Evolutionary conservation across 1,140 invertebrate genomes (phyloP).

Genomic region (Plodia interpunctella): DNA sequence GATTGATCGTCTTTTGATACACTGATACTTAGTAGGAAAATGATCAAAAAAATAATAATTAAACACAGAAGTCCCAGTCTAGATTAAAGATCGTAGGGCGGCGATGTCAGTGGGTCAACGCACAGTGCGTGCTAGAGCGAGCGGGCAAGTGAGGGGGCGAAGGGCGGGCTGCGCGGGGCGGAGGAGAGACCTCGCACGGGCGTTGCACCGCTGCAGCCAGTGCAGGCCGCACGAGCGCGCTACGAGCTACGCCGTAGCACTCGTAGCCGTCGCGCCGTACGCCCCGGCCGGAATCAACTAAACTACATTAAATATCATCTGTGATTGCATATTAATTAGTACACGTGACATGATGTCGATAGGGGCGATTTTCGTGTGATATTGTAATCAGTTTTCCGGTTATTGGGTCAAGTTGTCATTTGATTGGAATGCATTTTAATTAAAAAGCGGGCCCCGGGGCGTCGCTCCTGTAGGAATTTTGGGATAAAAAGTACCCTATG

Average conservation of each 20-base stretch:
- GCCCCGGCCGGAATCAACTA: background rate
- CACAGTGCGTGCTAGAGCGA: constrained; percentile 63
- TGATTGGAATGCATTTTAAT: too few relatives aligned
- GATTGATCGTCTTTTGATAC: background rate
- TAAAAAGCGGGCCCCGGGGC: too few relatives aligned
- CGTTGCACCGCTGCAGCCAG: constrained; percentile 61
- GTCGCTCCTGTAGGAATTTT: too few relatives aligned
- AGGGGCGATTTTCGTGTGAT: background rate
- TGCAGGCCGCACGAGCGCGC: constrained; percentile 53
- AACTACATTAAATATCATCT: background rate
- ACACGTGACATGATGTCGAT: background rate
- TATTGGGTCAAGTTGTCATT: too few relatives aligned
- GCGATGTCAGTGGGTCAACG: constrained; percentile 71
- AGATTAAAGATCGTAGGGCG: constrained; percentile 67
- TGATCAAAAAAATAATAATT: too few relatives aligned
- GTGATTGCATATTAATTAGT: constrained; percentile 12
- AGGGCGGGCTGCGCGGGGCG: constrained; percentile 21
- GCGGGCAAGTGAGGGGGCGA: constrained; percentile 33
- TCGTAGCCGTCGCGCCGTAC: constrained; percentile 22
- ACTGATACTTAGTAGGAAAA: background rate
- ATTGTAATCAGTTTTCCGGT: background rate
- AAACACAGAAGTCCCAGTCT: constrained; percentile 29
- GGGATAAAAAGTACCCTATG: too few relatives aligned
- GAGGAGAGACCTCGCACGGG: constrained; percentile 43
- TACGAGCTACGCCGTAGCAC: too few relatives aligned